These are phyloP conservation scores for Hirtodrosophila cameraria DNA, from an alignment of 2,888 invertebrate species.

Conservation along the genomic window DNA sequence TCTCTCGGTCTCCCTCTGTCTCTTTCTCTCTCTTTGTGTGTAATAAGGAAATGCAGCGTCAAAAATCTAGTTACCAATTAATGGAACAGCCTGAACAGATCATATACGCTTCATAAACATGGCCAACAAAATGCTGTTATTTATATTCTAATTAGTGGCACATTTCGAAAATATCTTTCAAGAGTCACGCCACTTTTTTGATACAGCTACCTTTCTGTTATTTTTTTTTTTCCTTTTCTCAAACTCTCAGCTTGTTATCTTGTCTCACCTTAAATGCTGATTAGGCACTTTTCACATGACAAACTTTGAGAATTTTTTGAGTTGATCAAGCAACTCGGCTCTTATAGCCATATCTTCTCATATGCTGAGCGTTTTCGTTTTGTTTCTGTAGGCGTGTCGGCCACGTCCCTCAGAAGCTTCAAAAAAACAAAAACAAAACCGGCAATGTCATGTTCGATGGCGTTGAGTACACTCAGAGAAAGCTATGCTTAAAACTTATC, in stretches of 20 bases:
- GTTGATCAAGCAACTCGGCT: neutral
- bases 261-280: constrained; percentile 63
- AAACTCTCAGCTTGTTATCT: constrained; percentile 46
- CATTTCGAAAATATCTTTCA: constrained; percentile 36
- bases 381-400: constrained; percentile 44
- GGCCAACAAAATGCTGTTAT: constrained; percentile 63
- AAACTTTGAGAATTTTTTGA: constrained; percentile 12
- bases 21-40: too few relatives aligned
- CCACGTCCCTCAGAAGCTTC: constrained; percentile 1
- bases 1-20: too few relatives aligned
- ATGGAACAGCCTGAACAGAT: constrained; percentile 1
- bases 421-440: constrained; percentile 40
- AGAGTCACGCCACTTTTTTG: constrained; percentile 57
- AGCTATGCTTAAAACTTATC: neutral
- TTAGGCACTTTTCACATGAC: constrained; percentile 61
- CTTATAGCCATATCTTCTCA: neutral
- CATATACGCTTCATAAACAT: constrained; percentile 27
- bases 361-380: neutral
- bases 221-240: neutral
- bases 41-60: constrained; percentile 43
- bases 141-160: constrained; percentile 73
- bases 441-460: constrained; percentile 56
- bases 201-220: constrained; percentile 31
- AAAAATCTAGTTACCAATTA: constrained; percentile 26
- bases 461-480: constrained; percentile 1